A percentile compares a stretch with the other conserved stretches of the same genome.
These are phyloP conservation scores for Torymus texanus DNA, from an alignment of 2,888 invertebrate species.

Conservation along the genomic window DNA sequence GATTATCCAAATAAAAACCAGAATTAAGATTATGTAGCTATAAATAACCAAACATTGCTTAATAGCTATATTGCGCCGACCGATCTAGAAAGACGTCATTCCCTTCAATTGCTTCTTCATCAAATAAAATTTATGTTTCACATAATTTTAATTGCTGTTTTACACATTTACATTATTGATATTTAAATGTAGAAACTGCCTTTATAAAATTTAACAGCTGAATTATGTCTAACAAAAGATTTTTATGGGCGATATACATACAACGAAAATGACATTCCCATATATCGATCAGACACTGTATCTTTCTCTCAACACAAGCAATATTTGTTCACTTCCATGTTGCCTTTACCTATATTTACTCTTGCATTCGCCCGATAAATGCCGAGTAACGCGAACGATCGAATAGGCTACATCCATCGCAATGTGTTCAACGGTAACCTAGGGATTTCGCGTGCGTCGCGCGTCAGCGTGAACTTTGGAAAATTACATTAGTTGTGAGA, in stretches of 20 bases:
- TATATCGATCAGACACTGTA: no score
- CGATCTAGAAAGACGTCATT: no score
- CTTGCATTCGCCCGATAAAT: constrained; percentile 5
- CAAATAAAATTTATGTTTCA: not conserved
- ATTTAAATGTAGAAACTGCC: no score
- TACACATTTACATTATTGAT: no score
- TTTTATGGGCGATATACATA: no score
- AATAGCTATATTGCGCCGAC: no score
- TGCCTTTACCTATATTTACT: not conserved
- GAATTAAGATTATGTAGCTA: no score
- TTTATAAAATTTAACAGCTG: not conserved
- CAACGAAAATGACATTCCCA: no score
- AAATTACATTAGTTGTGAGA: constrained; percentile 29
- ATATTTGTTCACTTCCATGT: not conserved
- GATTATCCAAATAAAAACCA: no score
- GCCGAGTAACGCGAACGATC: not conserved
- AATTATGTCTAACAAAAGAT: not conserved
- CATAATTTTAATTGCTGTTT: not conserved
- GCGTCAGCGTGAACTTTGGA: constrained; percentile 12
- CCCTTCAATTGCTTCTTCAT: no score
- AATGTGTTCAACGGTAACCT: constrained; percentile 18
- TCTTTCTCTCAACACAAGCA: no score
- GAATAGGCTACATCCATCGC: constrained; percentile 10
- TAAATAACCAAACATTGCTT: no score
- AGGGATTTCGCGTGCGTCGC: not conserved